These are phyloP conservation scores for Dastarcus helophoroides DNA, from an alignment of 2,888 invertebrate species.

Conservation along the genomic window DNA sequence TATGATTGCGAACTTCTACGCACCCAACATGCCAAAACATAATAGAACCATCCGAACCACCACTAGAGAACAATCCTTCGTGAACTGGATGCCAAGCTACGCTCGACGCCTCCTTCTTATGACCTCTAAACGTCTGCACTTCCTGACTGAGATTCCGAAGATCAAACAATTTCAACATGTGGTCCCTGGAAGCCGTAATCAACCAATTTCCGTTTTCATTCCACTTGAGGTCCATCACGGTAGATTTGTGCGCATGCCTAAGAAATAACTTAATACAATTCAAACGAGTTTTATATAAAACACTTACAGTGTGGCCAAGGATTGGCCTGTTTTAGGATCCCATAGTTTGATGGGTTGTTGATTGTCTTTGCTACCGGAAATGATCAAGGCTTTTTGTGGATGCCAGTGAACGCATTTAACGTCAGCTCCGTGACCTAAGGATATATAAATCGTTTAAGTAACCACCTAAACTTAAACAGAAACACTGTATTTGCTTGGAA, in stretches of 20 bases:
- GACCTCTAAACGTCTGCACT: slow-evolving; percentile 94
- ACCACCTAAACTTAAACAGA: no score
- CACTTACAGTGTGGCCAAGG: slow-evolving; percentile 82
- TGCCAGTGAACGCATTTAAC: slow-evolving; percentile 99
- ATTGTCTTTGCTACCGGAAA: slow-evolving; percentile 98
- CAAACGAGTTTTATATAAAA: slow-evolving; percentile 3
- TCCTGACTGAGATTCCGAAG: slow-evolving; percentile 91
- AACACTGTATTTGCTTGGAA: no score
- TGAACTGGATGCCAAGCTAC: slow-evolving; percentile 98
- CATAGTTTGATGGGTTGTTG: slow-evolving; percentile 99
- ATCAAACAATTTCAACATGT: slow-evolving; percentile 94
- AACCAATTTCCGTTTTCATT: slow-evolving; percentile 99
- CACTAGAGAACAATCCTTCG: slow-evolving; percentile 93
- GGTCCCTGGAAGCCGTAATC: slow-evolving; percentile 95
- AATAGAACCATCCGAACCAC: slow-evolving; percentile 97
- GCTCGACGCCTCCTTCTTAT: slow-evolving; percentile 97
- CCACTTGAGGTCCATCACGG: slow-evolving; percentile 99
- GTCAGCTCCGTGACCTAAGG: slow-evolving; percentile 96
- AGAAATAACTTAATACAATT: no score
- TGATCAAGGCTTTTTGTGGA: slow-evolving; percentile 92
- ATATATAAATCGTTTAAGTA: no score
- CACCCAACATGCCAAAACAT: slow-evolving; percentile 98
- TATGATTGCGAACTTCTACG: slow-evolving; percentile 22
- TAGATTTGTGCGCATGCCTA: slow-evolving; percentile 97
- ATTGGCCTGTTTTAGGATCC: slow-evolving; percentile 96